These are phyloP conservation scores for Sebastes steindachneri DNA, from an alignment of 2,797 vertebrate genomes.

Conservation along the genomic window DNA sequence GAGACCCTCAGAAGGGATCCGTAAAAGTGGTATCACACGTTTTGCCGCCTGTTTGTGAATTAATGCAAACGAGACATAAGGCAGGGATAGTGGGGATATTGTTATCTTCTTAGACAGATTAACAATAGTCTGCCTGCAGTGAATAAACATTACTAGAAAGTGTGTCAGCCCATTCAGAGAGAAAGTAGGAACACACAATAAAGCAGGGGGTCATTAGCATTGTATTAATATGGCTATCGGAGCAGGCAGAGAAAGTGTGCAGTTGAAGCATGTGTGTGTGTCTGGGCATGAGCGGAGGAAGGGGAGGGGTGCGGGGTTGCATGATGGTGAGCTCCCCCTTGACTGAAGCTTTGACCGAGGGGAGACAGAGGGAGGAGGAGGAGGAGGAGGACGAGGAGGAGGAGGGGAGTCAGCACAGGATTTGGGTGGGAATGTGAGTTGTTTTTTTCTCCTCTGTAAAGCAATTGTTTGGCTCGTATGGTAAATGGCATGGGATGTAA, in stretches of 20 bases:
- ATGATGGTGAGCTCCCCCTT: constrained; percentile 51
- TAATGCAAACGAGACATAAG: constrained; percentile 62
- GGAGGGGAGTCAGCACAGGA: constrained; percentile 26
- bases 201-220: constrained; percentile 79
- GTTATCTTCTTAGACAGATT: constrained; percentile 78
- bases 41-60: constrained; percentile 62
- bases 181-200: constrained; percentile 74
- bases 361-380: constrained; percentile 37
- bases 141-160: constrained; percentile 77
- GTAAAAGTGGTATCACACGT: background rate
- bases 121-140: constrained; percentile 69
- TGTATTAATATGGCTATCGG: constrained; percentile 77
- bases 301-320: constrained; percentile 26
- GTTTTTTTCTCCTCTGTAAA: constrained; percentile 24
- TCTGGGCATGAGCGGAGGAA: constrained; percentile 47
- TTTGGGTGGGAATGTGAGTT: constrained; percentile 44
- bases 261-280: constrained; percentile 47
- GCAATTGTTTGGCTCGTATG: constrained; percentile 58
- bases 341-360: constrained; percentile 67
- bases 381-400: constrained; percentile 1
- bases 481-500: constrained; percentile 45
- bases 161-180: constrained; percentile 69
- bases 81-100: constrained; percentile 54
- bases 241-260: constrained; percentile 70
- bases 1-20: background rate